Evolutionary conservation across 2,113 vertebrate genomes (phyloP).

Genomic region (Sterrhoptilus dennistouni): DNA sequence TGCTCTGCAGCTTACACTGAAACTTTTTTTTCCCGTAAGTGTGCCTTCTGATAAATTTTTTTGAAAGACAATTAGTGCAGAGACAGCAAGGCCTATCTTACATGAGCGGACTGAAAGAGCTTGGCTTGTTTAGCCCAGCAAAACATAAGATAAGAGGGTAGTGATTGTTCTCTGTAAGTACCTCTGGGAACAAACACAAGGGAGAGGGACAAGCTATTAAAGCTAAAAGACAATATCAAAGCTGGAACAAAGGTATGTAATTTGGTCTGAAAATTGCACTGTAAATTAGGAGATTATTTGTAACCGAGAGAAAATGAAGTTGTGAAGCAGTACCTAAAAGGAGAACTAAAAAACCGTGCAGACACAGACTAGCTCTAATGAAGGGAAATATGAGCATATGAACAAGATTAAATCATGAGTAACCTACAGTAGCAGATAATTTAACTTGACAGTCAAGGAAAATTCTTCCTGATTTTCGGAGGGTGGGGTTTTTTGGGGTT

Average conservation of each 20-base stretch:
- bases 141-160: constrained; percentile 25
- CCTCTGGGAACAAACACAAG: constrained; percentile 7
- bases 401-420: neutral
- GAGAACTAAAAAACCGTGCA: neutral
- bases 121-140: constrained; percentile 2
- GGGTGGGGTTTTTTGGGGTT: neutral
- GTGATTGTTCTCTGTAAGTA: neutral
- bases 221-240: neutral
- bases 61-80: neutral
- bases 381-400: neutral
- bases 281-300: constrained; percentile 33
- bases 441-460: neutral
- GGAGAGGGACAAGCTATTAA: neutral
- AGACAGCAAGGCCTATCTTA: neutral
- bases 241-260: constrained; percentile 4
- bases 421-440: neutral
- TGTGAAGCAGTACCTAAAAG: neutral
- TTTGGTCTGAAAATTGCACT: constrained; percentile 24
- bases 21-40: neutral
- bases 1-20: neutral
- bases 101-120: neutral
- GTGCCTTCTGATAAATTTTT: neutral
- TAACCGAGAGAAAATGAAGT: constrained; percentile 1
- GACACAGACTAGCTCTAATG: neutral
- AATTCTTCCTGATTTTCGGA: neutral